phyloP scores from a whole-genome alignment of 2,113 vertebrate genomes.

The Rafetus swinhoei region DNA sequence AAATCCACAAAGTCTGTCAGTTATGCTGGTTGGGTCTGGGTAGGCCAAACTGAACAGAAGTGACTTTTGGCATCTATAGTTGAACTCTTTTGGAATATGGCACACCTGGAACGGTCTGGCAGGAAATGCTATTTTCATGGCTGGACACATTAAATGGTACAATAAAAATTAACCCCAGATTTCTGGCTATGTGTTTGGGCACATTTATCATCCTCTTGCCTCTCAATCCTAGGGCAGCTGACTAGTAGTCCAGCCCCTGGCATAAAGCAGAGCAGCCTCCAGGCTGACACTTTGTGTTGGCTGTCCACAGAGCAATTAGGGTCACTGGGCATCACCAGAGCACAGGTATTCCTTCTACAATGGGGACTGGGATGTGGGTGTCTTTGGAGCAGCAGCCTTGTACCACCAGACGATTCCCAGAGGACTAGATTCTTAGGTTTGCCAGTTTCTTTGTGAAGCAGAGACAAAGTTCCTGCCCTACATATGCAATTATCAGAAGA shows the following conservation, averaged over 20 bases:
- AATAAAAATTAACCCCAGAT: not conserved
- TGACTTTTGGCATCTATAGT: not conserved
- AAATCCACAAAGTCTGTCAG: not conserved
- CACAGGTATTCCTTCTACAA: not conserved
- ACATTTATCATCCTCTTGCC: not conserved
- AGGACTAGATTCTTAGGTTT: not conserved
- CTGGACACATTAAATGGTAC: not conserved
- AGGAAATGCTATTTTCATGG: not conserved
- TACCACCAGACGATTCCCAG: not conserved
- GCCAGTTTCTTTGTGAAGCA: not conserved
- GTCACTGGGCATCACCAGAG: not conserved
- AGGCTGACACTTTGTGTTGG: not conserved
- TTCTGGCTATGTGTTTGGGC: not conserved
- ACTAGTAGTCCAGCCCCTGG: not conserved
- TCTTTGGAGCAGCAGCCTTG: not conserved
- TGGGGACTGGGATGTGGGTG: not conserved
- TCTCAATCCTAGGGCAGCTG: not conserved
- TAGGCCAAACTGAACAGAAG: not conserved
- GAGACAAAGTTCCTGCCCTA: not conserved
- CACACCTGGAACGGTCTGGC: not conserved
- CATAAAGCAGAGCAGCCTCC: not conserved
- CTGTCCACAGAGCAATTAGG: not conserved
- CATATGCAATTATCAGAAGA: not conserved
- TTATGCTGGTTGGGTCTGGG: not conserved
- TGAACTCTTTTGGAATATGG: not conserved